Evolutionary conservation across 2,888 invertebrate genomes (phyloP).

Genomic region (Sinelater perroti): DNA sequence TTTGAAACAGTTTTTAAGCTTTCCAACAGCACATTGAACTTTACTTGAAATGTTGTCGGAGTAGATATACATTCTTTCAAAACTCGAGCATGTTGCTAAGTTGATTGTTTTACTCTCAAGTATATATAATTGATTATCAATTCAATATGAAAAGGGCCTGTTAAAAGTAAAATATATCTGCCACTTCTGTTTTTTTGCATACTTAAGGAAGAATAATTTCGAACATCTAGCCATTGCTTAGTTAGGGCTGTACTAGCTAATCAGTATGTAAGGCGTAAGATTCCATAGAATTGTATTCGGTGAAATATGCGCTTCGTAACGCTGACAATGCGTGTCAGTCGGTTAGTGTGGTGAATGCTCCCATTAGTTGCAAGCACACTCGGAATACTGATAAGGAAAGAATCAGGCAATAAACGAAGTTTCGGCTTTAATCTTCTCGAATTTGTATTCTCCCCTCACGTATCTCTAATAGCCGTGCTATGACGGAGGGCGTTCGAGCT

Average conservation of each 20-base stretch:
- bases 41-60: too few species aligned
- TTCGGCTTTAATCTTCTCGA: conserved; percentile 19
- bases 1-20: too few species aligned
- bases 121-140: too few species aligned
- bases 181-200: too few species aligned
- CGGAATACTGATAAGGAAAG: conserved; percentile 29
- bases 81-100: too few species aligned
- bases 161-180: too few species aligned
- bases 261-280: conserved; percentile 11
- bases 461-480: conserved; percentile 21
- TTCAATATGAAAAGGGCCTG: too few species aligned
- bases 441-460: conserved; percentile 27
- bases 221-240: too few species aligned
- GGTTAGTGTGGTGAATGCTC: conserved; percentile 23
- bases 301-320: conserved; percentile 7
- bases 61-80: too few species aligned
- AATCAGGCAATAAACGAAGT: conserved; percentile 19
- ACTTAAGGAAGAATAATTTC: too few species aligned
- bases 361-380: conserved; percentile 13
- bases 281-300: conserved; percentile 4
- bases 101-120: too few species aligned
- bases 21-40: too few species aligned
- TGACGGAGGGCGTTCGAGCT: conserved; percentile 19
- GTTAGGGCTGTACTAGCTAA: conserved; percentile 1
- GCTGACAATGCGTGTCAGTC: conserved; percentile 26